Percentiles rank a stretch among this genome's conserved stretches.
phyloP scores from a whole-genome alignment of 1,140 invertebrate genomes.

The Choristoneura fumiferana region DNA sequence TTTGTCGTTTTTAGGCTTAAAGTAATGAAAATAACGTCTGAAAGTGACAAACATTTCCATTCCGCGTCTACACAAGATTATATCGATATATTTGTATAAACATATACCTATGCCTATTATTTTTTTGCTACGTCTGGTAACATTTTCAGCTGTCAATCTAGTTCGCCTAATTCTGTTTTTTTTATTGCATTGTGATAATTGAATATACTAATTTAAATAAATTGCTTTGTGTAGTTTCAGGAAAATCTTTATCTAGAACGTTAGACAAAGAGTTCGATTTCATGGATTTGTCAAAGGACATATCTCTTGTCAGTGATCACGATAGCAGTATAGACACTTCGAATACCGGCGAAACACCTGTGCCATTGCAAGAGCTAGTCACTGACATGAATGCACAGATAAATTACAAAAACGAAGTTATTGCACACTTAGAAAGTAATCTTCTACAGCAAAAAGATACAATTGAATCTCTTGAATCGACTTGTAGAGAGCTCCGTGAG shows the following conservation, averaged over 20 bases:
- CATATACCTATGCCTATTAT: too few species aligned
- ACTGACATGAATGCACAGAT: constrained; percentile 42
- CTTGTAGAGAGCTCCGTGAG: constrained; percentile 40
- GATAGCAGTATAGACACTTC: constrained; percentile 39
- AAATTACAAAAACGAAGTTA: constrained; percentile 35
- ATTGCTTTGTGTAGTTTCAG: constrained; percentile 32
- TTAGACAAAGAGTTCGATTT: constrained; percentile 37
- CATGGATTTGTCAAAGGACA: constrained; percentile 46
- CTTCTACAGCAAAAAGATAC: constrained; percentile 41
- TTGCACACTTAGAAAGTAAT: constrained; percentile 48
- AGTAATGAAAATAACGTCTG: too few species aligned
- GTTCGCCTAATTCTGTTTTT: too few species aligned
- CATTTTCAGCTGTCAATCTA: too few species aligned
- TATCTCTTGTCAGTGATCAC: constrained; percentile 48
- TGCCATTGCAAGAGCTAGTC: constrained; percentile 28
- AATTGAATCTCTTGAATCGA: constrained; percentile 45
- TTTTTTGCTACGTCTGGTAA: too few species aligned
- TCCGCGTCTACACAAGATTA: too few species aligned
- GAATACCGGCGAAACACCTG: constrained; percentile 23
- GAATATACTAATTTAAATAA: too few species aligned
- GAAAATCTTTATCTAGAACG: constrained; percentile 32
- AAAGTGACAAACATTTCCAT: too few species aligned
- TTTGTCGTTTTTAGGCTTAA: too few species aligned
- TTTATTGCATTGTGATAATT: too few species aligned
- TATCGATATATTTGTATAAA: too few species aligned